These are phyloP conservation scores for Ceratothoa steindachneri DNA, from an alignment of 2,888 invertebrate genomes.

Conservation along the genomic window DNA sequence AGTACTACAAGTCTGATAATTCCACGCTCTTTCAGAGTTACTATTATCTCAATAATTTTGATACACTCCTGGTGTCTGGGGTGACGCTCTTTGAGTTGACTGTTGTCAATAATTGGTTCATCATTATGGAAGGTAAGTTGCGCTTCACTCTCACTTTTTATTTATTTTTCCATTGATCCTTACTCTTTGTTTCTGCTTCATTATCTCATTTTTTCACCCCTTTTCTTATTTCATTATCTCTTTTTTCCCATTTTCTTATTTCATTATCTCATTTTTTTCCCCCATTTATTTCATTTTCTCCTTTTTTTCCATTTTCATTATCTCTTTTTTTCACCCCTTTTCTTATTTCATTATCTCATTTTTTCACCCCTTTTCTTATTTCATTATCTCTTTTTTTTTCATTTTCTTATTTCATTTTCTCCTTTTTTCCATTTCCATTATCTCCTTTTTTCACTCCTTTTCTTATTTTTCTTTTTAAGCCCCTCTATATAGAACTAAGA, in stretches of 20 bases:
- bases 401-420: too few relatives aligned
- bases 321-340: too few relatives aligned
- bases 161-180: neutral
- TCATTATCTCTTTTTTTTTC: too few relatives aligned
- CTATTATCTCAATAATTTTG: conserved; percentile 81
- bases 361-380: too few relatives aligned
- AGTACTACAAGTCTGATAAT: conserved; percentile 71
- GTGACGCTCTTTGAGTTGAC: conserved; percentile 84
- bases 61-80: conserved; percentile 65
- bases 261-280: neutral
- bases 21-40: conserved; percentile 64
- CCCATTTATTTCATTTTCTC: too few relatives aligned
- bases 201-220: neutral
- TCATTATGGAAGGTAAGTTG: conserved; percentile 70
- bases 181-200: neutral
- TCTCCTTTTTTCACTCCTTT: too few relatives aligned
- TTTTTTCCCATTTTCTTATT: neutral
- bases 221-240: too few relatives aligned
- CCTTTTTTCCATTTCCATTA: too few relatives aligned
- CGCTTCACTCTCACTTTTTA: neutral
- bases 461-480: too few relatives aligned
- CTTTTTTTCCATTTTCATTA: too few relatives aligned
- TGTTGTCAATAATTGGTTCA: conserved; percentile 84
- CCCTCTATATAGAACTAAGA: too few relatives aligned
- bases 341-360: too few relatives aligned